Conservation (phyloP, 2,888 invertebrate species). For the Baronia brevicornis region DNA sequence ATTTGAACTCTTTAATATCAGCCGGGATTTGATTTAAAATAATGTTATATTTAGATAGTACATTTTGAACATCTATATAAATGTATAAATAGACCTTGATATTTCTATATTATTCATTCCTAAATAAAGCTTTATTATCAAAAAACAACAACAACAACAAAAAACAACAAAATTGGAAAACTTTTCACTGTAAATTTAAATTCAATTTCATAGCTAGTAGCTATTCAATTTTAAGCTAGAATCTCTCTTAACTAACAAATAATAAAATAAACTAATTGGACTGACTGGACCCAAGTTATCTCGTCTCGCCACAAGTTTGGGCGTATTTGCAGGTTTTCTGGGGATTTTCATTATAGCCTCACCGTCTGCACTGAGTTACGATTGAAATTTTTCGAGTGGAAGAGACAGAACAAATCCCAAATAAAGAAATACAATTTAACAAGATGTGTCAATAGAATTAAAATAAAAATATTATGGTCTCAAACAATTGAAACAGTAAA, state of each 20-base stretch:
- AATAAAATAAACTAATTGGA: constrained; percentile 41
- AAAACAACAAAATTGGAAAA: too few species aligned
- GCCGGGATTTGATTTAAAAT: neutral
- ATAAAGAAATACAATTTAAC: constrained; percentile 14
- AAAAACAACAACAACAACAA: too few species aligned
- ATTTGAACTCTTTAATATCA: neutral
- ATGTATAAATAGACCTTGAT: constrained; percentile 10
- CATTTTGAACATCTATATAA: constrained; percentile 4
- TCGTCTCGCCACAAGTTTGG: constrained; percentile 40
- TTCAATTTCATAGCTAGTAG: too few species aligned
- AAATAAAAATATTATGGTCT: too few species aligned
- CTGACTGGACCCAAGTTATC: constrained; percentile 45
- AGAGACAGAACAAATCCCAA: constrained; percentile 52
- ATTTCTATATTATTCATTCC: too few species aligned
- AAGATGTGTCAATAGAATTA: constrained; percentile 11
- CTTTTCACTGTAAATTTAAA: too few species aligned
- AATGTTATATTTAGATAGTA: constrained; percentile 1
- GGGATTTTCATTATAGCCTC: constrained; percentile 56
- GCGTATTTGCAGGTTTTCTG: constrained; percentile 59
- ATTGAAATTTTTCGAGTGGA: constrained; percentile 73
- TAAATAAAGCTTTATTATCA: too few species aligned
- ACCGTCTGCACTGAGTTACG: constrained; percentile 55
- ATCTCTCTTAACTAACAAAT: constrained; percentile 11
- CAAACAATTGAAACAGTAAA: too few species aligned
- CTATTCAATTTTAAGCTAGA: constrained; percentile 23